Evolutionary conservation across 2,797 vertebrate genomes (phyloP).

Genomic region (Bothrops alternatus): DNA sequence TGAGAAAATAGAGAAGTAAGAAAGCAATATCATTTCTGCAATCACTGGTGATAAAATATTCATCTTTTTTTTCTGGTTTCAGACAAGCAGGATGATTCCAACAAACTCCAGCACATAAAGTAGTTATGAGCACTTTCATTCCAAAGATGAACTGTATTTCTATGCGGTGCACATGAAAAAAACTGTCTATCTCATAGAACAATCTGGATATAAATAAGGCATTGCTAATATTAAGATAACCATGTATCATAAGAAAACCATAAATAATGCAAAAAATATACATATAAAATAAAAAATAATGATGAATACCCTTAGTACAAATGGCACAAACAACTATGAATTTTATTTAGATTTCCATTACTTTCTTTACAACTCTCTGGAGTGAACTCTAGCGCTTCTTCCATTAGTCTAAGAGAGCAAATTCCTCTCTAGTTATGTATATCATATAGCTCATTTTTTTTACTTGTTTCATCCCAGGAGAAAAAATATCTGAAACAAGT

Average conservation of each 20-base stretch:
- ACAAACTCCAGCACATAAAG: background rate
- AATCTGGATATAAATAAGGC: background rate
- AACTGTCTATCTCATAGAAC: background rate
- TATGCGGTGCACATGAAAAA: background rate
- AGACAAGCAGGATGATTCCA: background rate
- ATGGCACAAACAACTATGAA: background rate
- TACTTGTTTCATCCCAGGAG: background rate
- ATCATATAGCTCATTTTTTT: background rate
- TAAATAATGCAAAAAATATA: background rate
- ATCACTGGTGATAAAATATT: background rate
- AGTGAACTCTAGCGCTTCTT: background rate
- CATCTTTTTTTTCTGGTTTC: background rate
- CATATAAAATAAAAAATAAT: background rate
- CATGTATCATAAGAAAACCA: background rate
- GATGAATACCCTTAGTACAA: background rate
- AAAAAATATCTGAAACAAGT: background rate
- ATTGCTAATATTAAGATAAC: background rate
- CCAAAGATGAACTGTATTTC: background rate
- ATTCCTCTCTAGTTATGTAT: background rate
- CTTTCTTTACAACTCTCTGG: background rate
- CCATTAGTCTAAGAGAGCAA: background rate
- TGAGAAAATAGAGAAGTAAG: background rate
- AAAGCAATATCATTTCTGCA: background rate
- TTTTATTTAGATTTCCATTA: background rate
- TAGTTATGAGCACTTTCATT: background rate